Evolutionary conservation across 2,888 invertebrate species (phyloP).

Genomic region (Apoda limacodes): DNA sequence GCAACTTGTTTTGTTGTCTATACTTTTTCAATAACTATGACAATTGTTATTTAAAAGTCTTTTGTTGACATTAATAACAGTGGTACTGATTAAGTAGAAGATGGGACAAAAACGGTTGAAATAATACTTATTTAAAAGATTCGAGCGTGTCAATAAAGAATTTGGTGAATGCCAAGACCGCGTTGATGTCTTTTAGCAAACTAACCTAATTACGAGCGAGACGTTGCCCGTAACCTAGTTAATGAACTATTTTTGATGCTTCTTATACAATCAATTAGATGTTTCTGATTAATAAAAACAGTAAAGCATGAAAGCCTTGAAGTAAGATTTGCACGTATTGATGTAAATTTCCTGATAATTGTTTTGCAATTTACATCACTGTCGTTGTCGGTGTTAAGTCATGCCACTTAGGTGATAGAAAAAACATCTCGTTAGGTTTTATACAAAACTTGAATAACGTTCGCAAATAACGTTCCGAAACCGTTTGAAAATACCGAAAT

Average conservation of each 20-base stretch:
- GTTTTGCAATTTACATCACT: slow-evolving; percentile 56
- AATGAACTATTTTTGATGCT: slow-evolving; percentile 25
- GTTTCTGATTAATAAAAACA: too few species aligned
- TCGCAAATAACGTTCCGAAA: slow-evolving; percentile 32
- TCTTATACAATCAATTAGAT: too few species aligned
- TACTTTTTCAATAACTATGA: too few species aligned
- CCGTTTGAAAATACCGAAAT: slow-evolving; percentile 41
- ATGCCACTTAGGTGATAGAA: slow-evolving; percentile 30
- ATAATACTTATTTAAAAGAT: too few species aligned
- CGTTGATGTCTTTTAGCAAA: slow-evolving; percentile 37
- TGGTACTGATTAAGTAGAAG: too few species aligned
- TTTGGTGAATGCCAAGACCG: too few species aligned
- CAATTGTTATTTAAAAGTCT: too few species aligned
- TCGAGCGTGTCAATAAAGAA: too few species aligned
- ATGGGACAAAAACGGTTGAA: too few species aligned
- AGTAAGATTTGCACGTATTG: not conserved
- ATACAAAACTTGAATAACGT: slow-evolving; percentile 23
- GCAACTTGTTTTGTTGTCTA: too few species aligned
- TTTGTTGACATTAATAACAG: too few species aligned
- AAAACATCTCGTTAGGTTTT: slow-evolving; percentile 21
- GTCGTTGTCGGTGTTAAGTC: slow-evolving; percentile 17
- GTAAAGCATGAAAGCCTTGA: too few species aligned
- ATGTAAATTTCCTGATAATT: slow-evolving; percentile 33
- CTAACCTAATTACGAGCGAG: slow-evolving; percentile 28
- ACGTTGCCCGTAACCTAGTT: slow-evolving; percentile 34